Conservation (phyloP, 2,797 vertebrate genomes). For the Philypnodon macrostomus region DNA sequence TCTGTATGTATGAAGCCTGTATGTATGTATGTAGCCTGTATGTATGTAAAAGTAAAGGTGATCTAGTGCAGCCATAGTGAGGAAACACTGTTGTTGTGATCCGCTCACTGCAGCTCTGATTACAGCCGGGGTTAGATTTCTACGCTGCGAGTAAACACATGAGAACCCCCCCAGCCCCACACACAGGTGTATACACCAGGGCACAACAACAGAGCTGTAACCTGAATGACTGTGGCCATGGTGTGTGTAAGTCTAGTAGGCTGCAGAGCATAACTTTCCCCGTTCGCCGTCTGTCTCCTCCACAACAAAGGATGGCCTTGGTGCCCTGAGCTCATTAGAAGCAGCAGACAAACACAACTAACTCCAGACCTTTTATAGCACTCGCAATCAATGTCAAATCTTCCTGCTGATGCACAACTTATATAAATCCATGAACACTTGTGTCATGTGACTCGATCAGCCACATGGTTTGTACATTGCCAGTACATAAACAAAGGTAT, state of each 20-base stretch:
- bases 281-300: constrained; percentile 58
- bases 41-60: constrained; percentile 57
- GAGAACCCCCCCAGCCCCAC: constrained; percentile 27
- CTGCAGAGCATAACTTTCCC: constrained; percentile 52
- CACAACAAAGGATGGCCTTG: constrained; percentile 46
- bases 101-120: constrained; percentile 68
- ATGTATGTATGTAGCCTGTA: constrained; percentile 32
- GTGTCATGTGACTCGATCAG: constrained; percentile 19
- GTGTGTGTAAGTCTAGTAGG: constrained; percentile 63
- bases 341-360: constrained; percentile 23
- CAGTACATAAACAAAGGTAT: constrained; percentile 47
- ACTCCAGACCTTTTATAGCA: constrained; percentile 4
- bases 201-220: constrained; percentile 36
- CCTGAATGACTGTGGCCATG: constrained; percentile 36
- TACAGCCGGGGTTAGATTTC: constrained; percentile 65
- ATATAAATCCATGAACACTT: not conserved
- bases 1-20: too few relatives aligned
- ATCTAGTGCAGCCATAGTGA: constrained; percentile 65
- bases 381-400: too few relatives aligned
- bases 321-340: constrained; percentile 61
- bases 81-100: constrained; percentile 69
- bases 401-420: not conserved
- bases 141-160: constrained; percentile 64
- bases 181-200: constrained; percentile 20
- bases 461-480: constrained; percentile 20